A percentile compares a stretch with the other conserved stretches of the same genome.
Evolutionary conservation across 2,888 invertebrate genomes (phyloP).

Genomic region (Archips crataeganus): DNA sequence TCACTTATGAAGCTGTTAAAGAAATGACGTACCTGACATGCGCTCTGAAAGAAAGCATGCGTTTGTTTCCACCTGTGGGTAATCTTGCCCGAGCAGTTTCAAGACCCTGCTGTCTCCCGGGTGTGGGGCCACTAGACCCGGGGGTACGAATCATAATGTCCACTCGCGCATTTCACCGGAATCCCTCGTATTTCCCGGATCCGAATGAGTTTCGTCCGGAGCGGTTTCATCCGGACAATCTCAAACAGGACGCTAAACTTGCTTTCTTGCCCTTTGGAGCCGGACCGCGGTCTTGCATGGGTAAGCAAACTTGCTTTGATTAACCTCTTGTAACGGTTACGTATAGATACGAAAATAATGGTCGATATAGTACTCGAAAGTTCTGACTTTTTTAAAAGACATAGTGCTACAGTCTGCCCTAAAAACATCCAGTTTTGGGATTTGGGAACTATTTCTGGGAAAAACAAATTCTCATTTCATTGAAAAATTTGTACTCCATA

Average conservation of each 20-base stretch:
- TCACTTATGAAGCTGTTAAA: constrained; percentile 34
- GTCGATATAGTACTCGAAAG: too few species aligned
- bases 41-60: constrained; percentile 29
- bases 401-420: too few species aligned
- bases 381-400: too few species aligned
- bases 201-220: constrained; percentile 64
- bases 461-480: too few species aligned
- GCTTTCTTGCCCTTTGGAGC: constrained; percentile 64
- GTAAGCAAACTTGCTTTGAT: constrained; percentile 1
- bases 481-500: too few species aligned
- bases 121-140: neutral
- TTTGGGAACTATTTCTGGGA: too few species aligned
- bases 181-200: constrained; percentile 62
- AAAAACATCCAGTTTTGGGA: too few species aligned
- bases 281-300: constrained; percentile 32
- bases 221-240: constrained; percentile 56
- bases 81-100: neutral
- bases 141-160: neutral
- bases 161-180: constrained; percentile 47
- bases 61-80: neutral
- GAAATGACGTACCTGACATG: constrained; percentile 34
- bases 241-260: constrained; percentile 53
- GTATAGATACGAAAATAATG: too few species aligned
- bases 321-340: too few species aligned
- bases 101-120: neutral